Evolutionary conservation across 2,113 vertebrate species (phyloP).

Genomic region (Sclerurus mexicanus): DNA sequence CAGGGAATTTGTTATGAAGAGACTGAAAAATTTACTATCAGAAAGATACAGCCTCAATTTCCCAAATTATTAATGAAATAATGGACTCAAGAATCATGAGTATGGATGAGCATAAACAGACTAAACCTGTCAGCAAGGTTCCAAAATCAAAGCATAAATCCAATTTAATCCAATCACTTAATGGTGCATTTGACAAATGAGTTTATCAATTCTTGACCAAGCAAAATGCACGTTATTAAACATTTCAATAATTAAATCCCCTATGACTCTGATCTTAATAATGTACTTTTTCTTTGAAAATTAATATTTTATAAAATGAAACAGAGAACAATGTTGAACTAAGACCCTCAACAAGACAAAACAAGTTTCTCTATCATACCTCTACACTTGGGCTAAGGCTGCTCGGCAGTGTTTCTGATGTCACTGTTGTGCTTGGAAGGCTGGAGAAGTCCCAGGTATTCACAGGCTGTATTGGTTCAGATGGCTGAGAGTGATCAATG

Average conservation of each 20-base stretch:
- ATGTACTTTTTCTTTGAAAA: neutral
- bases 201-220: slow-evolving; percentile 47
- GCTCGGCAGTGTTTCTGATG: slow-evolving; percentile 88
- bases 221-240: slow-evolving; percentile 17
- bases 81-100: neutral
- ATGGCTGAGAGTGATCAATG: slow-evolving; percentile 78
- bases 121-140: neutral
- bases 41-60: neutral
- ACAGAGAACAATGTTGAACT: neutral
- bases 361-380: slow-evolving; percentile 69
- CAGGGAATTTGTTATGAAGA: neutral
- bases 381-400: slow-evolving; percentile 92
- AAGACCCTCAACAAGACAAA: neutral
- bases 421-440: slow-evolving; percentile 90
- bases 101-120: neutral
- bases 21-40: neutral
- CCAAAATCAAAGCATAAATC: slow-evolving; percentile 32
- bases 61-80: neutral
- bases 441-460: slow-evolving; percentile 95
- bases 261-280: neutral
- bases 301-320: slow-evolving; percentile 37
- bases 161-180: slow-evolving; percentile 8
- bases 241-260: slow-evolving; percentile 21
- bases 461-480: slow-evolving; percentile 80
- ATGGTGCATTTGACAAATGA: neutral